Conservation (phyloP, 2,113 vertebrate genomes). For the Tragelaphus buxtoni region DNA sequence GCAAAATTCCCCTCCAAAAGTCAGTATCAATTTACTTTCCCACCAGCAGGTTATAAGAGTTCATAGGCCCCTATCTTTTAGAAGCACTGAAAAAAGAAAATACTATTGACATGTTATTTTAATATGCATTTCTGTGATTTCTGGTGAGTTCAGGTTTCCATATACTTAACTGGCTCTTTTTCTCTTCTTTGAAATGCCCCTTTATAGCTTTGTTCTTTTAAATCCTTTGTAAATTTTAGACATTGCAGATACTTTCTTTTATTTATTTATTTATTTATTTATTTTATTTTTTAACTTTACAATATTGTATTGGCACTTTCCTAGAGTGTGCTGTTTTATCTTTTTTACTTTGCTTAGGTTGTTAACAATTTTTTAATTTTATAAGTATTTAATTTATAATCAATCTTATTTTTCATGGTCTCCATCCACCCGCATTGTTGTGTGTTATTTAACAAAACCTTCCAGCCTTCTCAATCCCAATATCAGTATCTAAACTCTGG, state of each 20-base stretch:
- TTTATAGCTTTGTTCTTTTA: background rate
- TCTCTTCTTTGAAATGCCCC: background rate
- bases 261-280: no score
- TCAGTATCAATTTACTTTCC: background rate
- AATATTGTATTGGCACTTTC: no score
- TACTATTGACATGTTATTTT: background rate
- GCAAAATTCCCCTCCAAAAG: constrained; percentile 15
- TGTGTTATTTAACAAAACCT: background rate
- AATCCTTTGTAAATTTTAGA: background rate
- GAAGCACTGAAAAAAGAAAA: constrained; percentile 18
- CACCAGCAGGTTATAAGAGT: background rate
- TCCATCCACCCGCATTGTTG: background rate
- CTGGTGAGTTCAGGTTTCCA: background rate
- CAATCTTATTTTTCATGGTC: background rate
- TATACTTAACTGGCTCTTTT: background rate
- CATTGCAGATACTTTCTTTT: background rate
- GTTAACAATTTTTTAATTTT: background rate
- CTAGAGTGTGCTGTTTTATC: background rate
- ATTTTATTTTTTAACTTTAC: no score
- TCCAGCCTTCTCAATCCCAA: background rate
- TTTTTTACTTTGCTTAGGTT: background rate
- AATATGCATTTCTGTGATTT: background rate
- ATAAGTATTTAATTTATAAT: background rate
- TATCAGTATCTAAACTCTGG: background rate
- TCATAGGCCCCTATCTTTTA: background rate